A percentile compares a stretch with the other conserved stretches of the same genome.
These are phyloP conservation scores for Hirtodrosophila duncani DNA, from an alignment of 2,888 invertebrate genomes.

Conservation along the genomic window DNA sequence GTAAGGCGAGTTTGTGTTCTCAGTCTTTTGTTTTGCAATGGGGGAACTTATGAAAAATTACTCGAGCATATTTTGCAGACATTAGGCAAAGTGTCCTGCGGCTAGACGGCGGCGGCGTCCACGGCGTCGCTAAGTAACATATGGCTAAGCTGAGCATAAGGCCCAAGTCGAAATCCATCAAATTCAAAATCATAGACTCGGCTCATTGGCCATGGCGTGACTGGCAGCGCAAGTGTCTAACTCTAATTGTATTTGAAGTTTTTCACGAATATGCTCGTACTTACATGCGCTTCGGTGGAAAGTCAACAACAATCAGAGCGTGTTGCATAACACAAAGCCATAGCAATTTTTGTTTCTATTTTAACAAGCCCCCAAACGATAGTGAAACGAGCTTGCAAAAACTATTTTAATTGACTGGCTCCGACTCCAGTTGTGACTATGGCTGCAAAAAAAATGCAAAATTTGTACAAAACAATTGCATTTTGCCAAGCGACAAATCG, in stretches of 20 bases:
- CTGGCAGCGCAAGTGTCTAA: conserved; percentile 67
- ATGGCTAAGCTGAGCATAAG: conserved; percentile 40
- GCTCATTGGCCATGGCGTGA: conserved; percentile 45
- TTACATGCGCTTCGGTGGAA: conserved; percentile 23
- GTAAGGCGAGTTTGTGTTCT: conserved; percentile 47
- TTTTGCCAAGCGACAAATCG: conserved; percentile 68
- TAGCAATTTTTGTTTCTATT: conserved; percentile 46
- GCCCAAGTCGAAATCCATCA: conserved; percentile 54
- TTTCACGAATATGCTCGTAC: conserved; percentile 7
- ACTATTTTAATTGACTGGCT: conserved; percentile 63
- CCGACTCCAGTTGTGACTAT: conserved; percentile 2
- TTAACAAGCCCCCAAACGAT: conserved; percentile 65
- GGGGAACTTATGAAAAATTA: conserved; percentile 54
- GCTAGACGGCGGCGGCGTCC: conserved; percentile 21
- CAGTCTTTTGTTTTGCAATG: conserved; percentile 50
- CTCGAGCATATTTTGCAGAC: conserved; percentile 5
- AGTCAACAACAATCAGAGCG: conserved; percentile 65
- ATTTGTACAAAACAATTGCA: conserved; percentile 63
- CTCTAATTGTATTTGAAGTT: conserved; percentile 44
- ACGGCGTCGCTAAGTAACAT: no score
- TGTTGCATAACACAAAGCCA: conserved; percentile 67
- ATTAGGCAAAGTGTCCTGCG: conserved; percentile 49
- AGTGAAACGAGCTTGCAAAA: conserved; percentile 66
- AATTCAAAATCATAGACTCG: conserved; percentile 30
- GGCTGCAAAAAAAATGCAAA: conserved; percentile 38